Conservation (phyloP, 1,140 invertebrate species). For the Planococcus citri region DNA sequence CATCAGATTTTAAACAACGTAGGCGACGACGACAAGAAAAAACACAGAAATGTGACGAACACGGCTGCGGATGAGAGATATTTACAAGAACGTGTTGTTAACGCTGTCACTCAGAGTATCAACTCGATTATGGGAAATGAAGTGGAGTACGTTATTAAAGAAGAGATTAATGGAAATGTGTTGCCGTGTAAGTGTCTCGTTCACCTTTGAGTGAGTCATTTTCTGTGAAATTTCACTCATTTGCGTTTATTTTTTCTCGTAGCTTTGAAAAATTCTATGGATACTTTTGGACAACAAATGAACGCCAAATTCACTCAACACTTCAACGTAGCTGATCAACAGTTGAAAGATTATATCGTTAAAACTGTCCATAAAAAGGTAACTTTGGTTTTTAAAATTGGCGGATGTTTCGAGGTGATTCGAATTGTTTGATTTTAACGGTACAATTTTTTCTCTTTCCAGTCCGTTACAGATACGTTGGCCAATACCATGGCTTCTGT, state of each 20-base stretch:
- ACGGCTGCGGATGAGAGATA: neutral
- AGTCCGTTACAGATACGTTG: neutral
- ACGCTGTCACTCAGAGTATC: neutral
- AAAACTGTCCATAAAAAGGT: neutral
- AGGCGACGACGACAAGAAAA: neutral
- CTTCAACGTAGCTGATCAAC: neutral
- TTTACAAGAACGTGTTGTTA: neutral
- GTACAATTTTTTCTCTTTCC: too few species aligned
- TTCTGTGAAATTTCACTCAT: too few species aligned
- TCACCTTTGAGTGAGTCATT: neutral
- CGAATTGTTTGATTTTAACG: too few species aligned
- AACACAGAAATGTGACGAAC: neutral
- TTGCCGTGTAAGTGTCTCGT: neutral
- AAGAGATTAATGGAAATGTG: neutral
- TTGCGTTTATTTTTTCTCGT: neutral
- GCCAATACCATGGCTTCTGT: neutral
- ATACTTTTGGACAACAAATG: neutral
- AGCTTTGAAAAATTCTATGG: neutral
- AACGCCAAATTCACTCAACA: neutral
- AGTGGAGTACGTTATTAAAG: neutral
- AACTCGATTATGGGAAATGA: conserved; percentile 2
- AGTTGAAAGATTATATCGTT: neutral
- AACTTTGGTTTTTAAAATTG: too few species aligned
- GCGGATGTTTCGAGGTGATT: neutral
- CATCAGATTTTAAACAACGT: neutral